Percentiles rank a stretch among this genome's conserved stretches.
Conservation (phyloP, 2,888 invertebrate genomes). For the Bhutanitis thaidina region DNA sequence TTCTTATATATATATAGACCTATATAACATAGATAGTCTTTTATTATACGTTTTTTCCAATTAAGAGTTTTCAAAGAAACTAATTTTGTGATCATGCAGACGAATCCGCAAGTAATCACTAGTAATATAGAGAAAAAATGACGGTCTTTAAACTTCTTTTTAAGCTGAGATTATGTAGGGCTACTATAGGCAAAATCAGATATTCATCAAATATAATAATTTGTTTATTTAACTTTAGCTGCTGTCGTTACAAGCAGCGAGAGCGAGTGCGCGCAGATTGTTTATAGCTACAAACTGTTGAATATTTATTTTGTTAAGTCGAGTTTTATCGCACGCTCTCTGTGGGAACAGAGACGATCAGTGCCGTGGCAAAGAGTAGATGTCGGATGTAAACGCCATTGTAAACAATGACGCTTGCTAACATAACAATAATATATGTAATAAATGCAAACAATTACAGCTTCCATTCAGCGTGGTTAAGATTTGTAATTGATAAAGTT, state of each 20-base stretch:
- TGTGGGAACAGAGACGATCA: slow-evolving; percentile 56
- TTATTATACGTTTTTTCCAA: too few species aligned
- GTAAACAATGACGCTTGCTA: slow-evolving; percentile 39
- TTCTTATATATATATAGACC: too few species aligned
- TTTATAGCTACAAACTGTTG: slow-evolving; percentile 68
- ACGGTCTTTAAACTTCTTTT: too few species aligned
- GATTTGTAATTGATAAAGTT: slow-evolving; percentile 16
- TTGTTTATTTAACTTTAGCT: slow-evolving; percentile 21
- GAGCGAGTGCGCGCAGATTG: slow-evolving; percentile 61
- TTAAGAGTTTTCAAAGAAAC: too few species aligned
- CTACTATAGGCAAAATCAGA: too few species aligned
- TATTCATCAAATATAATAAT: too few species aligned
- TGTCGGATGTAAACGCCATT: slow-evolving; percentile 33
- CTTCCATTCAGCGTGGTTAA: slow-evolving; percentile 21
- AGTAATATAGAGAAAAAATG: too few species aligned
- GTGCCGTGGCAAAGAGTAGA: slow-evolving; percentile 25
- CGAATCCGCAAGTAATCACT: too few species aligned
- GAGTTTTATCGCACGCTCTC: slow-evolving; percentile 63
- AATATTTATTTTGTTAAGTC: slow-evolving; percentile 76
- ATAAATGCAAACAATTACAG: slow-evolving; percentile 23
- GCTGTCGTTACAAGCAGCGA: slow-evolving; percentile 39
- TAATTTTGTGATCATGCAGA: too few species aligned
- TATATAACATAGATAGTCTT: too few species aligned
- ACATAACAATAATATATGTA: slow-evolving; percentile 33
- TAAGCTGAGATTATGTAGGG: too few species aligned